Evolutionary conservation across 2,888 invertebrate genomes (phyloP), one percentile per base, ranked within the genome.

Genomic region (Invenusta paracnida): DNA sequence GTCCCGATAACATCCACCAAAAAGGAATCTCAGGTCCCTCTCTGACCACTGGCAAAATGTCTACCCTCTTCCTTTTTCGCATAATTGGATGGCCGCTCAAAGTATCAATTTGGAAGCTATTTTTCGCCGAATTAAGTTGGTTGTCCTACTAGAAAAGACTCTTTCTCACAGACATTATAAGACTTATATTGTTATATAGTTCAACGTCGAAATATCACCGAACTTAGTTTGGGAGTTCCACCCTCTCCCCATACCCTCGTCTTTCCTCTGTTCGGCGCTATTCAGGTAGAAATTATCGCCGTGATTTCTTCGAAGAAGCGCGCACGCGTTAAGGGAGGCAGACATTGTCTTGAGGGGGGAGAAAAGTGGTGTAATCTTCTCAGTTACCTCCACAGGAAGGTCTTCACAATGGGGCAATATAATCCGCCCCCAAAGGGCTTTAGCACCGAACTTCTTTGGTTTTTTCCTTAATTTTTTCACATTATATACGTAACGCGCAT

Each of bases 291-390:
- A 73, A 73, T 73, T 23, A 73, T 73, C 73, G 23, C 73, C 23
- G 73, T 73, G 73, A 73, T 73, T 73, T 23, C 73, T 73, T 23
- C 5, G 73, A 13, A 23, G 23, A 23, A 5, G 11, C 23, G 5
- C 11, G 5, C 11, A 13, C 73, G 73, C 73, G 73, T 5, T 13
- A 2, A n/a, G 73, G 73, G 73, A 73, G 73, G 5, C 27, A 73
- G 73, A 13, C 23, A 73, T 73, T 73, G 73, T 73, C 11, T 73
- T 23, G n/a, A n/a, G n/a, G n/a, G n/a, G n/a, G n/a, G n/a, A 2
- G 73, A 2, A 73, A 23, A 73, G 73, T 73, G 73, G 73, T 73
- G 73, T 73, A 13, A 73, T 73, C 11, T 73, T 73, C 73, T 73
- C 73, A 13, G 73, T 73, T 73, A 73, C 73, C 25, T 73, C 73